phyloP scores from a whole-genome alignment of 2,797 vertebrate species.

The Platyrinchus mystaceus region DNA sequence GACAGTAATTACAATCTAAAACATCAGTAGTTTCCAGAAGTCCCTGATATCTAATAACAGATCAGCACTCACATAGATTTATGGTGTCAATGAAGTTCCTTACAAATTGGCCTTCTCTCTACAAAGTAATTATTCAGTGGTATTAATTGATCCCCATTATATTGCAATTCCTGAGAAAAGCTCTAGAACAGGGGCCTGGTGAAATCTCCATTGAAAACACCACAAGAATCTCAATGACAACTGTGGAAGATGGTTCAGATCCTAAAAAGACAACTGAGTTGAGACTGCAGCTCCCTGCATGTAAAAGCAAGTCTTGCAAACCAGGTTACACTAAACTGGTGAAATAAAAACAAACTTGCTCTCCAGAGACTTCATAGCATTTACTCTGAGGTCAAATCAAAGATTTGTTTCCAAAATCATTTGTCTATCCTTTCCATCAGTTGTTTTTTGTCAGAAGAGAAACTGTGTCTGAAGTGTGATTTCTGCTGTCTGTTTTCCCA shows the following conservation, averaged over 20 bases:
- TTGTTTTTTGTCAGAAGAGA: background rate
- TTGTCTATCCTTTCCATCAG: background rate
- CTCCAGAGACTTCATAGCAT: background rate
- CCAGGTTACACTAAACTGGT: background rate
- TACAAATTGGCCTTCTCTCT: background rate
- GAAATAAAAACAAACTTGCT: background rate
- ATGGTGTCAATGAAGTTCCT: background rate
- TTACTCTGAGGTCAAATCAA: background rate
- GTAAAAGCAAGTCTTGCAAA: background rate
- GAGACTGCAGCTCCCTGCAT: background rate
- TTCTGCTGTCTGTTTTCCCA: constrained; percentile 43
- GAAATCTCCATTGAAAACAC: background rate
- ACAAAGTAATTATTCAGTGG: background rate
- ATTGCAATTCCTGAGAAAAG: background rate
- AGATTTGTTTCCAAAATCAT: background rate
- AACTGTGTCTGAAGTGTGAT: constrained; percentile 6
- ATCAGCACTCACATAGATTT: background rate
- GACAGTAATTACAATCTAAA: background rate
- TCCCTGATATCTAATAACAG: background rate
- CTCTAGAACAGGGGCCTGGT: background rate
- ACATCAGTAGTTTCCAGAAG: background rate
- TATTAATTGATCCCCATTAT: background rate
- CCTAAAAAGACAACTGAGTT: background rate
- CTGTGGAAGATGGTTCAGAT: background rate
- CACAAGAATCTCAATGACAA: background rate